Conservation (phyloP, 2,888 invertebrate genomes). For the Leptarthrus brevirostris region DNA sequence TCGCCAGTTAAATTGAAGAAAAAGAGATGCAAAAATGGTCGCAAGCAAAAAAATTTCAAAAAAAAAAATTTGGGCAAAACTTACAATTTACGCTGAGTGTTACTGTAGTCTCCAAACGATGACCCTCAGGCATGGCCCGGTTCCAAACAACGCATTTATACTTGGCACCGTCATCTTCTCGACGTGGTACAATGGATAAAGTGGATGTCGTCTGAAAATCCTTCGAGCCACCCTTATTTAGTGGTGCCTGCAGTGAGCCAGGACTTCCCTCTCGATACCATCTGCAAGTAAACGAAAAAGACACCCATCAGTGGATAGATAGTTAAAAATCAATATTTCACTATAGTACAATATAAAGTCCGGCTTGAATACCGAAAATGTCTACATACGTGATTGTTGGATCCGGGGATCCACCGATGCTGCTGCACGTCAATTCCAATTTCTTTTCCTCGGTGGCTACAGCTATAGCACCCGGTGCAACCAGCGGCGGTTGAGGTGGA, state of each 20-base stretch:
- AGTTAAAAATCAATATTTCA: constrained; percentile 56
- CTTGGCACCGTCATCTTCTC: constrained; percentile 85
- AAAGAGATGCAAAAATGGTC: constrained; percentile 28
- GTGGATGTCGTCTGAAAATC: constrained; percentile 82
- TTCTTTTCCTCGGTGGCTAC: constrained; percentile 85
- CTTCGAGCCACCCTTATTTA: constrained; percentile 78
- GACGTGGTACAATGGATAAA: constrained; percentile 79
- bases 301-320: constrained; percentile 1
- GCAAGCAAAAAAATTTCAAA: constrained; percentile 36
- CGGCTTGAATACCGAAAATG: no score
- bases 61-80: constrained; percentile 65
- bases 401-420: constrained; percentile 90
- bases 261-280: constrained; percentile 85
- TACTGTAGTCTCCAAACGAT: constrained; percentile 82
- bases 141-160: constrained; percentile 91
- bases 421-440: constrained; percentile 82
- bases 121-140: constrained; percentile 85
- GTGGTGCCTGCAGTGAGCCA: constrained; percentile 77
- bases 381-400: constrained; percentile 78
- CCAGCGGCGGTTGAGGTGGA: constrained; percentile 82
- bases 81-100: constrained; percentile 90
- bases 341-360: constrained; percentile 23
- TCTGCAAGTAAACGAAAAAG: constrained; percentile 64
- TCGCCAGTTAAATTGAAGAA: constrained; percentile 6
- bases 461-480: constrained; percentile 80